These are phyloP conservation scores for Shinisaurus crocodilurus DNA, from an alignment of 2,113 vertebrate species.

Conservation along the genomic window DNA sequence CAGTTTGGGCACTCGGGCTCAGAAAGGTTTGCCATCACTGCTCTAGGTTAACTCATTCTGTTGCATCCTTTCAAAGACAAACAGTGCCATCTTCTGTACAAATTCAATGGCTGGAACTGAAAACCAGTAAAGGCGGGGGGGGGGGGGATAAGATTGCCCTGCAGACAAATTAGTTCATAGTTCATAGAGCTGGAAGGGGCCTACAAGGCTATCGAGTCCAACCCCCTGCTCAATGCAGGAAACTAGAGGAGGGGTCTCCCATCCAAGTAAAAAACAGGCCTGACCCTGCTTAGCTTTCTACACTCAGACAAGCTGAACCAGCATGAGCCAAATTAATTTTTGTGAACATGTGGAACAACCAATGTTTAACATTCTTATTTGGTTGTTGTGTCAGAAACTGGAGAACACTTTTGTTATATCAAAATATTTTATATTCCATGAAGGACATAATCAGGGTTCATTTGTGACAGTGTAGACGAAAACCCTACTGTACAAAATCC, in stretches of 20 bases:
- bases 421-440: not conserved
- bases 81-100: constrained; percentile 62
- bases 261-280: too few relatives aligned
- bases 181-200: too few relatives aligned
- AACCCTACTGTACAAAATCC: not conserved
- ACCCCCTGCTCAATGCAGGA: too few relatives aligned
- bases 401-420: not conserved
- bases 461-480: not conserved
- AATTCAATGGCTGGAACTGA: constrained; percentile 18
- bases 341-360: not conserved
- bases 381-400: too few relatives aligned
- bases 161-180: too few relatives aligned
- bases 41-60: too few relatives aligned
- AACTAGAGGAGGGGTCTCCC: too few relatives aligned
- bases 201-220: too few relatives aligned
- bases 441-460: not conserved
- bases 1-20: too few relatives aligned
- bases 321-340: not conserved
- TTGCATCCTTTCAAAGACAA: not conserved
- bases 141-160: not conserved
- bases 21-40: too few relatives aligned
- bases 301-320: too few relatives aligned
- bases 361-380: not conserved
- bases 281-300: too few relatives aligned
- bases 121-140: not conserved